A percentile compares a stretch with the other conserved stretches of the same genome.
Evolutionary conservation across 1,140 invertebrate genomes (phyloP).

Genomic region (Teleopsis dalmanni): DNA sequence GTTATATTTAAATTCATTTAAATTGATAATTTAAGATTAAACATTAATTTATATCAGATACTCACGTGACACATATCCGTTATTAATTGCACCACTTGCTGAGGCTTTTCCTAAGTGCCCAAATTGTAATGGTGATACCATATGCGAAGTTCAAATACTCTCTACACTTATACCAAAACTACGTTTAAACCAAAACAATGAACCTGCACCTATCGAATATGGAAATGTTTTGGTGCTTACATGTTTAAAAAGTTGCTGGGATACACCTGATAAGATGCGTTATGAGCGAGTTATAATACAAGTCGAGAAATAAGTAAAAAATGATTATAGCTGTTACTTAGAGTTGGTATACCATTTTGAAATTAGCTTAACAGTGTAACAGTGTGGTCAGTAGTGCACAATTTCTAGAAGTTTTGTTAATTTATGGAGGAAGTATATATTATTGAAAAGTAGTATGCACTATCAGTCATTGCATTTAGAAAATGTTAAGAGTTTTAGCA

Average conservation of each 20-base stretch:
- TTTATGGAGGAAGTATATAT: too few species aligned
- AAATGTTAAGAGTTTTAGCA: too few species aligned
- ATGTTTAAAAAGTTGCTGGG: slow-evolving; percentile 78
- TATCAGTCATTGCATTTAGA: too few species aligned
- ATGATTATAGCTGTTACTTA: neutral
- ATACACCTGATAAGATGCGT: slow-evolving; percentile 55
- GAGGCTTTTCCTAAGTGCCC: slow-evolving; percentile 51
- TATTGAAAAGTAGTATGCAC: too few species aligned
- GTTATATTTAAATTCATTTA: neutral
- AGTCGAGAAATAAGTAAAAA: slow-evolving; percentile 48
- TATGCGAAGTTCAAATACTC: slow-evolving; percentile 75
- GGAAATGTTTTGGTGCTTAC: slow-evolving; percentile 74
- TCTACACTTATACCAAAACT: slow-evolving; percentile 69
- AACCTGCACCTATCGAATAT: slow-evolving; percentile 60
- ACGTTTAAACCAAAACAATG: slow-evolving; percentile 47
- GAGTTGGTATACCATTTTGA: too few species aligned
- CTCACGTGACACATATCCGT: slow-evolving; percentile 56
- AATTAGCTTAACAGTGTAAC: too few species aligned
- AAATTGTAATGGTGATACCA: slow-evolving; percentile 62
- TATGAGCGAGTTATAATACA: slow-evolving; percentile 70
- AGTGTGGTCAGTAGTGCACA: too few species aligned
- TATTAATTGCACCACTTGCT: slow-evolving; percentile 57
- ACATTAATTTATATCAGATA: slow-evolving; percentile 50
- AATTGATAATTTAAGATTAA: neutral
- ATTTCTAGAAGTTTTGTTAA: too few species aligned